phyloP scores from a whole-genome alignment of 2,888 invertebrate genomes.

The Holacanthella duospinosa region DNA sequence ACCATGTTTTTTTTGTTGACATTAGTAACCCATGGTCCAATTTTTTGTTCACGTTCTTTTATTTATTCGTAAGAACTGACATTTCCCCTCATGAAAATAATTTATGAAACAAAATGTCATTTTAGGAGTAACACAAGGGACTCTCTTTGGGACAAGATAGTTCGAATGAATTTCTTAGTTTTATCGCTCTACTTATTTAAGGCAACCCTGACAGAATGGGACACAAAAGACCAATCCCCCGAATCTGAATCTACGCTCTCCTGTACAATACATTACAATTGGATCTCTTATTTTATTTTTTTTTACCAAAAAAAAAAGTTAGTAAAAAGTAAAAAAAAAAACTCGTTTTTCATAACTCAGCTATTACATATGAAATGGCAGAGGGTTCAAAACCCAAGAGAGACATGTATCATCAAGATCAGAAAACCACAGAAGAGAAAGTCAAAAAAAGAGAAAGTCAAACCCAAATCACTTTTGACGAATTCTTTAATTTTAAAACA shows the following conservation, averaged over 20 bases:
- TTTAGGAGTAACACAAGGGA: neutral
- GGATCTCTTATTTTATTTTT: neutral
- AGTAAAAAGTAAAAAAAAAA: too few species aligned
- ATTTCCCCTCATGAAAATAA: too few species aligned
- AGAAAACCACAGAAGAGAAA: slow-evolving; percentile 13
- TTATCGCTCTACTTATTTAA: neutral
- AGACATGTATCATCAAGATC: slow-evolving; percentile 19
- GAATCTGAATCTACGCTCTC: neutral
- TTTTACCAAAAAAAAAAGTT: neutral
- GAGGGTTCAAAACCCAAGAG: slow-evolving; percentile 14
- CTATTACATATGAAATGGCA: neutral
- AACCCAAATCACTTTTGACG: slow-evolving; percentile 23
- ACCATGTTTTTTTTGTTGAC: too few species aligned
- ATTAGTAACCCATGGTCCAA: too few species aligned
- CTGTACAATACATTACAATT: too few species aligned
- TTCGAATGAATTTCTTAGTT: neutral
- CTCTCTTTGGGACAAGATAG: neutral
- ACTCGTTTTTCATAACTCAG: neutral
- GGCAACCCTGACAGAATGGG: neutral
- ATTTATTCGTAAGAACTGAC: too few species aligned
- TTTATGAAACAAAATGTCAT: neutral
- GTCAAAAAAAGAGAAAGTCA: slow-evolving; percentile 1
- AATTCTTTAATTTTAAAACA: slow-evolving; percentile 23
- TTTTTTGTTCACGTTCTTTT: too few species aligned
- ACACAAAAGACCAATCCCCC: neutral